phyloP scores from a whole-genome alignment of 2,113 vertebrate species.

The Carassius auratus region DNA sequence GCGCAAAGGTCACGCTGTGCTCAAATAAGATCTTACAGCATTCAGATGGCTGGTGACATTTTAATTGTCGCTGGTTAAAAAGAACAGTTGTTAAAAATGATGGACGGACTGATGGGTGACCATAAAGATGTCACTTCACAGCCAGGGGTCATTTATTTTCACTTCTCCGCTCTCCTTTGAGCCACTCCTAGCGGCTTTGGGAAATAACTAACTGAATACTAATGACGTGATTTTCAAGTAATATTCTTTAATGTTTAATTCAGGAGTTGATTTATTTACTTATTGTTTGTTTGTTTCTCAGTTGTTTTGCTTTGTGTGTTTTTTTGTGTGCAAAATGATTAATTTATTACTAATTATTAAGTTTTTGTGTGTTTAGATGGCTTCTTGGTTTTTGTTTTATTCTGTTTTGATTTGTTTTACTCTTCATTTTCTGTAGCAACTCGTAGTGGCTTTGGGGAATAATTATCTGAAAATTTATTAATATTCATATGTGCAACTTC shows the following conservation, averaged over 20 bases:
- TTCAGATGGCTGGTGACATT: slow-evolving; percentile 45
- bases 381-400: no score
- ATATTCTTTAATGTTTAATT: background rate
- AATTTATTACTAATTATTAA: no score
- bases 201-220: background rate
- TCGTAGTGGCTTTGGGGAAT: no score
- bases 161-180: background rate
- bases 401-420: no score
- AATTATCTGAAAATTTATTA: no score
- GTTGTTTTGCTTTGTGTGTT: no score
- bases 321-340: no score
- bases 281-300: no score
- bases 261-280: no score
- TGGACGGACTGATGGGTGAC: background rate
- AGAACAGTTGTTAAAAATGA: slow-evolving; percentile 38
- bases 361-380: no score
- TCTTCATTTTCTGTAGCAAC: no score
- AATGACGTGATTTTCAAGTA: background rate
- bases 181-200: background rate
- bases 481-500: no score
- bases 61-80: slow-evolving; percentile 50
- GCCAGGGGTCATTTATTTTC: background rate
- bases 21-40: slow-evolving; percentile 35
- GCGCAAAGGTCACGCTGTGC: slow-evolving; percentile 50
- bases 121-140: slow-evolving; percentile 14